A percentile compares a stretch with the other conserved stretches of the same genome.
These are phyloP conservation scores for Adela reaumurella DNA, from an alignment of 2,888 invertebrate species.

Conservation along the genomic window DNA sequence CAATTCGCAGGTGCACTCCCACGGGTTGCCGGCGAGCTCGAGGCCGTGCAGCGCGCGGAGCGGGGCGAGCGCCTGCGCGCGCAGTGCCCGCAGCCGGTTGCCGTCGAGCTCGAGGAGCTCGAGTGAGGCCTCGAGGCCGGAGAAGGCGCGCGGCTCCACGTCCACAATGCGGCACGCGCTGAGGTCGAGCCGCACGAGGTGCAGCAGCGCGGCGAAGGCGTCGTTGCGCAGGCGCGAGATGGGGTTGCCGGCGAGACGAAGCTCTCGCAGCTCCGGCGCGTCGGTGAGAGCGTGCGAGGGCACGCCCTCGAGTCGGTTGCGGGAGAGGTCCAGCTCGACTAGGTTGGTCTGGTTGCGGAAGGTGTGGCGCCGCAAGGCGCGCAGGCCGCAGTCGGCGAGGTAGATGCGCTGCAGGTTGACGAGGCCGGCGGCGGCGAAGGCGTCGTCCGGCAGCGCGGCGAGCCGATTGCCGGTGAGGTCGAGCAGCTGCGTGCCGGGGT, in stretches of 20 bases:
- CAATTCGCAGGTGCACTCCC: slow-evolving; percentile 78
- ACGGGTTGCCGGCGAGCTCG: slow-evolving; percentile 74
- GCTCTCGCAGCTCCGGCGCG: slow-evolving; percentile 69
- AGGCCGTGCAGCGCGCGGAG: slow-evolving; percentile 69
- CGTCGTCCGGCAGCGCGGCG: slow-evolving; percentile 63
- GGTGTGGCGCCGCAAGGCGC: slow-evolving; percentile 66
- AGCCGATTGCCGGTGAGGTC: slow-evolving; percentile 75
- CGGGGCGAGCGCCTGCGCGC: slow-evolving; percentile 63
- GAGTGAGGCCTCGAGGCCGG: slow-evolving; percentile 66
- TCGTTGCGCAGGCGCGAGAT: slow-evolving; percentile 67
- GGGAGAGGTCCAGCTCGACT: slow-evolving; percentile 76
- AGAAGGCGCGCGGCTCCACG: slow-evolving; percentile 69
- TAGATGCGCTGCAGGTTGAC: slow-evolving; percentile 79
- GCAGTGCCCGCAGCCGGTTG: slow-evolving; percentile 66
- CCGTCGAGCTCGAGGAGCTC: slow-evolving; percentile 76
- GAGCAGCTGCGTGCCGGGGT: slow-evolving; percentile 74
- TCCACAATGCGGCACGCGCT: slow-evolving; percentile 67
- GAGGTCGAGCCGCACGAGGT: slow-evolving; percentile 69
- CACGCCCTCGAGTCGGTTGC: slow-evolving; percentile 64
- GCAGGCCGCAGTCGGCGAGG: slow-evolving; percentile 66
- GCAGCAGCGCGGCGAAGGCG: slow-evolving; percentile 63
- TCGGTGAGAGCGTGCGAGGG: slow-evolving; percentile 72
- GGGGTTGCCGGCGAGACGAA: slow-evolving; percentile 72
- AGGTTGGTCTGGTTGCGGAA: slow-evolving; percentile 77
- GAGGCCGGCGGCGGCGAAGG: slow-evolving; percentile 70